A percentile compares a stretch with the other conserved stretches of the same genome.
Evolutionary conservation across 2,888 invertebrate species (phyloP).

Genomic region (Chaetoderma sp.): DNA sequence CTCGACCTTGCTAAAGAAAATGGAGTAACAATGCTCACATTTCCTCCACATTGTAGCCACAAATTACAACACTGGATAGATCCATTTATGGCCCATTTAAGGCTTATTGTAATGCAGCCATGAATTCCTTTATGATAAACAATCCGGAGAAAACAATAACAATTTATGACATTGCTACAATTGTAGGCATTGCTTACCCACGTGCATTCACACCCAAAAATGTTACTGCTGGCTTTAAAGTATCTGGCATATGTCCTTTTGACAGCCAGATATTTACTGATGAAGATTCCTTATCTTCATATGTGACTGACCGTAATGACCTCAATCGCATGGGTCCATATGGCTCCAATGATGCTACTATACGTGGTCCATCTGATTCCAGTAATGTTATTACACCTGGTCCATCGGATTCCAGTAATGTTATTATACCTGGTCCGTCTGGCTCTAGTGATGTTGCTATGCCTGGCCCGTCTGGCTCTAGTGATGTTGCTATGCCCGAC

Average conservation of each 20-base stretch:
- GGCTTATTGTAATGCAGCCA: conserved; percentile 44
- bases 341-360: too few species aligned
- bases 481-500: too few species aligned
- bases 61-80: conserved; percentile 68
- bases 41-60: conserved; percentile 65
- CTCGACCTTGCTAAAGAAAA: conserved; percentile 55
- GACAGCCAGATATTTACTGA: conserved; percentile 32
- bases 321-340: too few species aligned
- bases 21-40: conserved; percentile 64
- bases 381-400: too few species aligned
- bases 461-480: too few species aligned
- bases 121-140: conserved; percentile 49
- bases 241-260: conserved; percentile 61
- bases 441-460: too few species aligned
- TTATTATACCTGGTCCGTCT: too few species aligned
- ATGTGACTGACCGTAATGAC: background rate
- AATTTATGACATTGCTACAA: conserved; percentile 62
- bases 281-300: conserved; percentile 13
- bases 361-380: too few species aligned
- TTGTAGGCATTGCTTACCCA: conserved; percentile 2
- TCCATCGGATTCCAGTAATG: too few species aligned
- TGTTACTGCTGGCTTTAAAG: conserved; percentile 61
- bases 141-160: conserved; percentile 63
- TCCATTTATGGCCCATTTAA: conserved; percentile 67
- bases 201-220: conserved; percentile 50